Base-by-base conservation (phyloP, 2,113 vertebrate genomes). In the Capreolus pygargus region DNA sequence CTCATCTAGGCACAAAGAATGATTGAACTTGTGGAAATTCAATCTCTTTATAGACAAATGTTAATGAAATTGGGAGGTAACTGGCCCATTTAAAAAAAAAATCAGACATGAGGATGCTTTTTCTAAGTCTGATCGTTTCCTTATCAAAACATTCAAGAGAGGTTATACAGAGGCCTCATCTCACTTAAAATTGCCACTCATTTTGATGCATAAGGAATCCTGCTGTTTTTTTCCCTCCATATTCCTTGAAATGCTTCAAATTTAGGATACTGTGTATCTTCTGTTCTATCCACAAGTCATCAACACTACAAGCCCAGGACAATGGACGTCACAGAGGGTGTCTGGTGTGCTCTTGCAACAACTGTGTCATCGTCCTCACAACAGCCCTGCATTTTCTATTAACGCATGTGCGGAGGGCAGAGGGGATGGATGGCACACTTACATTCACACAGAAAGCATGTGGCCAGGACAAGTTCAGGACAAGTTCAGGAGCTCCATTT, bases 1-100 rank as follows among this genome's bases (percentile, higher is more conserved):
- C 30, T 70, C 52, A 93, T 36, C 91, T 43, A 89, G 93, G 39
- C 21, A 64, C 58, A 28, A 43, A 93, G 79, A 93, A 74, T 67
- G 27, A 86, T 28, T 95, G 52, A 96, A 64, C 25, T 67, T 97
- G 92, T 67, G 76, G 93, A 93, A 91, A 96, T 39, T 76, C 43
- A 47, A 21, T 92, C 57, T 96, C 95, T 90, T 95, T 39, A 43
- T 12, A 94, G 88, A 84, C 2, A 70, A 94, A 95, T 39, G 47
- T 92, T 83, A 93, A 86, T 70, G 30, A 61, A 94, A 74, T 10
- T 43, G 47, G 70, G 79, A 93, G 61, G 13, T 57, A 88, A 76
- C 67, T 78, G 76, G 15, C 12, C 43, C 14, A 52, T 67, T 50
- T 2, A 78, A 96, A 96, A 60, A 61, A 16, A 54, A 76, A 45